These are phyloP conservation scores for Teleogryllus oceanicus DNA, from an alignment of 2,888 invertebrate genomes.

Conservation along the genomic window DNA sequence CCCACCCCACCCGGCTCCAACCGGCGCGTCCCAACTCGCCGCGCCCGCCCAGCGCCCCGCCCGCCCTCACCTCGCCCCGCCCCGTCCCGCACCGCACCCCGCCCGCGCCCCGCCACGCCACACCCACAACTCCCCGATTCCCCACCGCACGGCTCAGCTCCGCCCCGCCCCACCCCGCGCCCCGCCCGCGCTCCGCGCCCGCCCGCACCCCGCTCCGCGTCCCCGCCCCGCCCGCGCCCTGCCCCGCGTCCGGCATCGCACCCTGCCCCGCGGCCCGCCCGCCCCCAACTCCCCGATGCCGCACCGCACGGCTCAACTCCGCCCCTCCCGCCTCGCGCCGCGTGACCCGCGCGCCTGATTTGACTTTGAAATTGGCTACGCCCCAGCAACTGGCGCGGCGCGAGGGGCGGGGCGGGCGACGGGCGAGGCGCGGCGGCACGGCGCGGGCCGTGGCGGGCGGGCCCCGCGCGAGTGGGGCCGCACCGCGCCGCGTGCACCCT, in stretches of 20 bases:
- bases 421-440: background rate
- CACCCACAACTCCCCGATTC: background rate
- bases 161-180: background rate
- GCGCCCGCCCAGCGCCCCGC: too few relatives aligned
- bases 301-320: background rate
- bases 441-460: background rate
- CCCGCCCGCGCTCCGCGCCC: background rate
- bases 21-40: background rate
- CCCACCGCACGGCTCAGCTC: background rate
- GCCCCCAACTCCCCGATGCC: background rate
- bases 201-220: background rate
- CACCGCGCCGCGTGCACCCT: background rate
- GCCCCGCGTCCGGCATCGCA: too few relatives aligned
- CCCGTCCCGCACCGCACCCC: too few relatives aligned
- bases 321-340: background rate
- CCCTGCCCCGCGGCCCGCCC: too few relatives aligned
- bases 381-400: background rate
- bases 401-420: background rate
- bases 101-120: too few relatives aligned
- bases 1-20: background rate
- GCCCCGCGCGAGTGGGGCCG: too few relatives aligned
- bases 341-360: background rate
- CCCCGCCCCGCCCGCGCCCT: too few relatives aligned
- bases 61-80: too few relatives aligned
- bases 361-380: constrained; percentile 18